These are phyloP conservation scores for Melangyna quadrimaculata DNA, from an alignment of 2,888 invertebrate species.

Conservation along the genomic window DNA sequence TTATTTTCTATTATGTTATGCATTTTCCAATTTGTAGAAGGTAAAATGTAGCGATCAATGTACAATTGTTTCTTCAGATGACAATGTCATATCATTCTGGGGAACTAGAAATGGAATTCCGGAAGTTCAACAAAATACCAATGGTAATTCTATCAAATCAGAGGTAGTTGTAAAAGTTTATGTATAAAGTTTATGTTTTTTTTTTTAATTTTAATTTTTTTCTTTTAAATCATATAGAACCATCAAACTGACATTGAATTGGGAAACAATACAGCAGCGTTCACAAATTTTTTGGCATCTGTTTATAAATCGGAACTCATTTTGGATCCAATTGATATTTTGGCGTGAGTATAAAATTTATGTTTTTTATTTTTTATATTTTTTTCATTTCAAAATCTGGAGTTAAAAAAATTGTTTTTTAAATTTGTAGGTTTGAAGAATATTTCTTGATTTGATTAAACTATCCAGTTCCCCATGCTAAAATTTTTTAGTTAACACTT, in stretches of 20 bases:
- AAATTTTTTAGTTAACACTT: no score
- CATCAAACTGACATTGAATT: slow-evolving; percentile 75
- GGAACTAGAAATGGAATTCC: slow-evolving; percentile 83
- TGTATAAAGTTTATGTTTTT: not conserved
- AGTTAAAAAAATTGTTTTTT: no score
- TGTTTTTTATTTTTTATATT: not conserved
- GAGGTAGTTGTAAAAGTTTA: slow-evolving; percentile 12
- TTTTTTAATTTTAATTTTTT: not conserved
- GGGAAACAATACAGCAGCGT: slow-evolving; percentile 80
- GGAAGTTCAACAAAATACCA: slow-evolving; percentile 70
- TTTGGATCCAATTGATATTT: slow-evolving; percentile 82
- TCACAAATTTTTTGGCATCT: slow-evolving; percentile 80
- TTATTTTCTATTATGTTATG: not conserved
- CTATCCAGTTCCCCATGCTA: no score
- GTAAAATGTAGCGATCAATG: slow-evolving; percentile 85
- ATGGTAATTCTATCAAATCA: slow-evolving; percentile 30
- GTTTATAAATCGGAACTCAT: slow-evolving; percentile 81
- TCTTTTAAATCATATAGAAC: slow-evolving; percentile 17
- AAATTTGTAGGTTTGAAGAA: no score
- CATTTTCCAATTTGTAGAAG: slow-evolving; percentile 80
- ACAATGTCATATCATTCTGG: slow-evolving; percentile 87
- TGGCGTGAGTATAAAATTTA: slow-evolving; percentile 80
- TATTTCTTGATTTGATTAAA: no score
- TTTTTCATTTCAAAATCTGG: no score
- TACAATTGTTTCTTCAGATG: slow-evolving; percentile 85